Evolutionary conservation across 2,797 vertebrate genomes (phyloP).

Genomic region (Brachyrhaphis roseni): DNA sequence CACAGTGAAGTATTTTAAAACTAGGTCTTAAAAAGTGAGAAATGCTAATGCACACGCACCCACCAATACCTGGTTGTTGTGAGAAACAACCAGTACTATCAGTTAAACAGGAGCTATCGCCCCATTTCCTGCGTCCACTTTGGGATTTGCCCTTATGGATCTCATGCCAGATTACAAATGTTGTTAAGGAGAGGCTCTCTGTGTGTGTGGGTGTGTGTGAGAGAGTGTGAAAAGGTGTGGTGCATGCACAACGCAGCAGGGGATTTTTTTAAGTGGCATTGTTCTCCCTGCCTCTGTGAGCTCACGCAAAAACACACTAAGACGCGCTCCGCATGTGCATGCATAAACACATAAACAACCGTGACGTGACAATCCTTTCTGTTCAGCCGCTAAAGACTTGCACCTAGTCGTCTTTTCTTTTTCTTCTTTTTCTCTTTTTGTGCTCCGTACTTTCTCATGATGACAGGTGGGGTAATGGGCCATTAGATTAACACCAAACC

Average conservation of each 20-base stretch:
- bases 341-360: slow-evolving; percentile 18
- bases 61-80: slow-evolving; percentile 19
- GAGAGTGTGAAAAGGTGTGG: not conserved
- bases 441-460: slow-evolving; percentile 44
- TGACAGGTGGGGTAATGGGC: slow-evolving; percentile 74
- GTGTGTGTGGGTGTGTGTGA: slow-evolving; percentile 8
- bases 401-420: slow-evolving; percentile 37
- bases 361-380: slow-evolving; percentile 42
- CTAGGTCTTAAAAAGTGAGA: no score
- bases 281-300: slow-evolving; percentile 51
- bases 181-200: slow-evolving; percentile 17
- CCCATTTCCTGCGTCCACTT: slow-evolving; percentile 65
- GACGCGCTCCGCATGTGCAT: slow-evolving; percentile 2
- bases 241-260: slow-evolving; percentile 13
- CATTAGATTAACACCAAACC: slow-evolving; percentile 69
- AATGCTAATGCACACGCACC: not conserved
- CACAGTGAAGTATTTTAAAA: no score
- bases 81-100: slow-evolving; percentile 58
- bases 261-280: slow-evolving; percentile 60
- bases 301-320: slow-evolving; percentile 27
- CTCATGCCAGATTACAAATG: slow-evolving; percentile 67
- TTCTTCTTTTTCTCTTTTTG: slow-evolving; percentile 18
- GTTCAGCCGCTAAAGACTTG: slow-evolving; percentile 43
- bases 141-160: slow-evolving; percentile 69
- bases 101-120: slow-evolving; percentile 68